phyloP scores from a whole-genome alignment of 2,888 invertebrate species.

The Ariolimax columbianus region DNA sequence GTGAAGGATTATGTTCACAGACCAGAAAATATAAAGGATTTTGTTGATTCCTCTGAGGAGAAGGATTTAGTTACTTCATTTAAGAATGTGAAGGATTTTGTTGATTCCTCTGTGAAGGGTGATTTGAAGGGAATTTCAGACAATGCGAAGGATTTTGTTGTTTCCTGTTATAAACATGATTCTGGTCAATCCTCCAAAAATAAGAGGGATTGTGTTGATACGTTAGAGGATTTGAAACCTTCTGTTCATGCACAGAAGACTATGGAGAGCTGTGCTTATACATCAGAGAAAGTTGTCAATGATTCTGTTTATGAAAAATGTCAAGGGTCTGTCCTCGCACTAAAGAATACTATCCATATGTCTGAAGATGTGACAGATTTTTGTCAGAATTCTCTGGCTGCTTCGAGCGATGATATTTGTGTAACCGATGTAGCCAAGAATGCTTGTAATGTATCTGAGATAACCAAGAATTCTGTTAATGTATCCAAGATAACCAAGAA shows the following conservation, averaged over 20 bases:
- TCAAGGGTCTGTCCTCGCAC: neutral
- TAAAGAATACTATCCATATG: neutral
- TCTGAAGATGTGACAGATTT: neutral
- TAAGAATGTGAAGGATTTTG: neutral
- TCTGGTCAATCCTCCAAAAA: neutral
- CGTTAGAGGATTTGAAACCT: neutral
- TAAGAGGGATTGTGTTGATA: neutral
- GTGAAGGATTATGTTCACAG: neutral
- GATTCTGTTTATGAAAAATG: neutral
- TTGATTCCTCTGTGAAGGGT: neutral
- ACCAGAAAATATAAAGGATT: neutral
- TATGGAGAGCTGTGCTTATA: neutral
- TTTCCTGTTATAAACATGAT: neutral
- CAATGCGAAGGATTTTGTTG: neutral
- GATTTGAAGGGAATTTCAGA: neutral
- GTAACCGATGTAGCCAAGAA: too few relatives aligned
- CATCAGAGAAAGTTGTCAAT: neutral
- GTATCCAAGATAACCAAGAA: neutral
- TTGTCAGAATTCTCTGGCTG: too few relatives aligned
- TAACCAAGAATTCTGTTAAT: neutral
- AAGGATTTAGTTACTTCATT: neutral
- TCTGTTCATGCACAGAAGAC: neutral
- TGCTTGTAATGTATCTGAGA: neutral
- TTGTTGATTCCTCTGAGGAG: neutral
- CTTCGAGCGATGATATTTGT: too few relatives aligned